Conservation (phyloP, 2,797 vertebrate species). For the Lacerta agilis region DNA sequence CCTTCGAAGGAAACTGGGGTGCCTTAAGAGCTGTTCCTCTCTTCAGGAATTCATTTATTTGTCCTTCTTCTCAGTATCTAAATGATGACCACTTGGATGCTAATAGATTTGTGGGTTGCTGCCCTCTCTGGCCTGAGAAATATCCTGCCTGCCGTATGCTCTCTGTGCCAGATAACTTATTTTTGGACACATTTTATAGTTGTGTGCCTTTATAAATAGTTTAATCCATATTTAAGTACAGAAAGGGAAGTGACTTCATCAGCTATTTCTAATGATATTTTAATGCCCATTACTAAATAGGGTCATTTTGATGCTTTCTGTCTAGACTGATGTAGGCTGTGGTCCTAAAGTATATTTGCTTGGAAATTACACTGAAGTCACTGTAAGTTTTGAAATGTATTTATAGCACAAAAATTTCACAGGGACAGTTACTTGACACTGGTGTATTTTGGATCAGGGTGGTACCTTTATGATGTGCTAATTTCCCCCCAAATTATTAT, state of each 20-base stretch:
- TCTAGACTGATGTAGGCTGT: background rate
- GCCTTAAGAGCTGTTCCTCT: background rate
- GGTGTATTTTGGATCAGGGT: background rate
- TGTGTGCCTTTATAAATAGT: constrained; percentile 65
- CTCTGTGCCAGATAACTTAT: constrained; percentile 52
- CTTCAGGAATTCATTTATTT: background rate
- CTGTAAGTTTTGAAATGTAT: background rate
- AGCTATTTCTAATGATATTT: constrained; percentile 36
- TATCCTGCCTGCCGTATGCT: background rate
- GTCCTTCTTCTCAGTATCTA: background rate
- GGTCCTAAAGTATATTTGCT: background rate
- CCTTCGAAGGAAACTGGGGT: background rate
- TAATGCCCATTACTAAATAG: constrained; percentile 21
- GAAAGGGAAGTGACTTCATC: constrained; percentile 51
- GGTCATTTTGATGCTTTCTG: background rate
- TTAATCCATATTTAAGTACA: constrained; percentile 28
- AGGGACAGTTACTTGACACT: background rate
- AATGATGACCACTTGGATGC: background rate
- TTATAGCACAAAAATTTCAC: background rate
- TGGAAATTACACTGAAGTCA: constrained; percentile 4
- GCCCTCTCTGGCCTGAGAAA: constrained; percentile 7
- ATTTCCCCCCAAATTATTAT: background rate
- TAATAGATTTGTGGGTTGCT: background rate
- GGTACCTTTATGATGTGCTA: background rate
- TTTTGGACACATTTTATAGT: constrained; percentile 57